Evolutionary conservation across 2,113 vertebrate genomes (phyloP), one percentile per base, ranked within the genome.

Genomic region (Hydrochoerus hydrochaeris): DNA sequence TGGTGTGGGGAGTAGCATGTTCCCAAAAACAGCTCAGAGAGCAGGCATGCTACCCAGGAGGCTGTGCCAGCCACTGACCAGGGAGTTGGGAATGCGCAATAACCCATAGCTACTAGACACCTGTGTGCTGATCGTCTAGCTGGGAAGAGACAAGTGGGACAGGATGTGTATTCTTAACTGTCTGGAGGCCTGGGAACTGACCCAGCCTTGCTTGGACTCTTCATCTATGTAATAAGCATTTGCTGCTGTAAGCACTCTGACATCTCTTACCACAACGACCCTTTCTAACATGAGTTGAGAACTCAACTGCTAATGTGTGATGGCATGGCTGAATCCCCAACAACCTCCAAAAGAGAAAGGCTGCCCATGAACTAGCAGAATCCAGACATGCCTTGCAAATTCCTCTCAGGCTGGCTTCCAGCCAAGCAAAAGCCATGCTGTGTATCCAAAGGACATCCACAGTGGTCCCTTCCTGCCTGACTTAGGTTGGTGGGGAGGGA

Each of bases 401-500:
- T 73, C 82, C 88, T 77, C 69, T 58, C 12, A 92, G 80, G 6
- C 58, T 88, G 71, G 41, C 77, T 88, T 86, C 44, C 52, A 82
- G 71, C 60, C 67, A 24, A 46, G 38, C 62, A 69, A 89, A 71
- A 71, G 71, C 62, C 49, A 52, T 54, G 41, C 20, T 1, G 28
- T 52, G 20, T 58, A 69, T 35, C 69, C 32, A 1, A 19, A 41
- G 85, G 62, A 69, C n/a, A 35, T 17, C 35, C 6, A n/a, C 7
- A 4, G 67, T n/a, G 67, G 67, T 69, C 24, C 20, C 75, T 86
- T 83, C 57, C 62, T 85, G 69, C 41, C 19, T 0, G 20, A 44
- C 19, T 52, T 32, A 77, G 44, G 38, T 28, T 57, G 52, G 14
- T 77, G 35, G 46, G 46, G 14, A 1, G n/a, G 14, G 3, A 67